phyloP scores from a whole-genome alignment of 2,888 invertebrate species.

The Ormia ochracea region DNA sequence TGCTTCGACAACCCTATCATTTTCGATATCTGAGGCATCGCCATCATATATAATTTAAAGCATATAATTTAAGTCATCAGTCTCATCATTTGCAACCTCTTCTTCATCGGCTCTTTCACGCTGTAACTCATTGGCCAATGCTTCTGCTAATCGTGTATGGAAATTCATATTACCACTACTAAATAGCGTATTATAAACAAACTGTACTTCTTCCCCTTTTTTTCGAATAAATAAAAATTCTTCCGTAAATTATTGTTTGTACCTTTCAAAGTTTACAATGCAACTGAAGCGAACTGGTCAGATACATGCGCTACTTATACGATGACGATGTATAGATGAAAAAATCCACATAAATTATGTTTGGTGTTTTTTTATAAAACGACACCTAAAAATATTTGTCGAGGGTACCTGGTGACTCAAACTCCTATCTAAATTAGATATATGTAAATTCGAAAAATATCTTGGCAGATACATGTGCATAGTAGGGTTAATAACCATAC shows the following conservation, averaged over 20 bases:
- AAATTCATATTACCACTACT: constrained; percentile 36
- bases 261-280: constrained; percentile 1
- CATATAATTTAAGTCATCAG: constrained; percentile 42
- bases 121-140: constrained; percentile 17
- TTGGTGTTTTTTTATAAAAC: too few species aligned
- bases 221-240: not conserved
- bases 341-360: not conserved
- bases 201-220: constrained; percentile 13
- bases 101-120: constrained; percentile 39
- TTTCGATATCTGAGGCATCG: constrained; percentile 43
- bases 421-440: not conserved
- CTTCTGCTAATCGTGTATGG: constrained; percentile 32
- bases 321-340: not conserved
- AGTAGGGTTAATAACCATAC: not conserved
- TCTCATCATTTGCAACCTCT: constrained; percentile 35
- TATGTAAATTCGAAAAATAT: not conserved
- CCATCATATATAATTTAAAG: constrained; percentile 50
- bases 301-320: too few species aligned
- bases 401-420: not conserved
- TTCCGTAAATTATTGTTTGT: not conserved
- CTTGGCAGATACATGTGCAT: not conserved
- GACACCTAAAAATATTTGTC: too few species aligned
- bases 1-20: constrained; percentile 41
- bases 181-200: constrained; percentile 28
- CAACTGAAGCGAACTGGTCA: constrained; percentile 9